A percentile compares a stretch with the other conserved stretches of the same genome.
phyloP scores from a whole-genome alignment of 2,888 invertebrate genomes.

The Diplolepis rosae region DNA sequence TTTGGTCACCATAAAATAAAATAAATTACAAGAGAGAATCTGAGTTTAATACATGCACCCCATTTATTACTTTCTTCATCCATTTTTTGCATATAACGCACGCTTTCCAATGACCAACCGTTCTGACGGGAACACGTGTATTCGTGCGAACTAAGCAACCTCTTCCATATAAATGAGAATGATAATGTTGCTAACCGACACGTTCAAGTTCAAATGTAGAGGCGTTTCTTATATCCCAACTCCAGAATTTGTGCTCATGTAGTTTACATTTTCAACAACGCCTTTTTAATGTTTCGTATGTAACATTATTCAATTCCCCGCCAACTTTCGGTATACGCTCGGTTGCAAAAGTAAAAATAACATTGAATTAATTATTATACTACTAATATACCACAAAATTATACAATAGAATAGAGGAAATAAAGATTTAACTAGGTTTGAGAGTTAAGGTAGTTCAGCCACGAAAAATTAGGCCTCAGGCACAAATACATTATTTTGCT shows the following conservation, averaged over 20 bases:
- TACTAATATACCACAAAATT: too few species aligned
- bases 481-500: too few species aligned
- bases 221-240: constrained; percentile 1
- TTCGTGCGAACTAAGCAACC: constrained; percentile 19
- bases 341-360: neutral
- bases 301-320: neutral
- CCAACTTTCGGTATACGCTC: too few species aligned
- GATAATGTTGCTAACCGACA: constrained; percentile 19
- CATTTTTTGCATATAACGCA: neutral
- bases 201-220: constrained; percentile 17
- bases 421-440: too few species aligned
- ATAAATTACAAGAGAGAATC: constrained; percentile 1
- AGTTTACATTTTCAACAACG: constrained; percentile 20
- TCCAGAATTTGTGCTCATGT: constrained; percentile 5
- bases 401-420: too few species aligned
- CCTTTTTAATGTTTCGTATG: neutral
- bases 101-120: constrained; percentile 20
- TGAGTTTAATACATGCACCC: constrained; percentile 3
- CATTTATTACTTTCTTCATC: constrained; percentile 5
- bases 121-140: constrained; percentile 21
- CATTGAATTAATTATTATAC: neutral
- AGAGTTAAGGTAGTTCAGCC: too few species aligned
- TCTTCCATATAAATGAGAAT: constrained; percentile 28
- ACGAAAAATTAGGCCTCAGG: too few species aligned
- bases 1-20: constrained; percentile 12